Base-by-base conservation (phyloP, 2,888 invertebrate species). In the Bombylius discolor region DNA sequence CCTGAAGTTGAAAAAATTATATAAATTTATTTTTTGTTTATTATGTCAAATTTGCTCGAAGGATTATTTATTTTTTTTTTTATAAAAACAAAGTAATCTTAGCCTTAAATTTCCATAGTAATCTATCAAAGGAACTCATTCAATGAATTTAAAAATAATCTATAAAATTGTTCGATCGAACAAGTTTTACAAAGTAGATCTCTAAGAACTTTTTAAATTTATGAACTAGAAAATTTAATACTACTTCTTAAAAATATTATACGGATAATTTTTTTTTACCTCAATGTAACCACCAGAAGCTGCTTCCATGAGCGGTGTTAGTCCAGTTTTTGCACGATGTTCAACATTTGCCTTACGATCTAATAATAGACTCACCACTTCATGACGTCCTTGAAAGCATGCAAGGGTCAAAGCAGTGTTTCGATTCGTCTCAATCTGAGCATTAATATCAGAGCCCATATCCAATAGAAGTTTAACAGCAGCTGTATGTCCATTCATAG, bases 261-360 rank as follows among this genome's bases (percentile, higher is more conserved):
- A 23, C 23, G 23, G 23, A 23, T 23, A 23, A 23, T 23, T 23
- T 23, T 23, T 23, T 23, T 52, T 54, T 50, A 59, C 59, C 69
- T 99, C 98, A 54, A 97, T 96, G 76, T 98, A 99, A 56, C 99
- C 99, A 56, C 98, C 98, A 67, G 95, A 96, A 0, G 99, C 99
- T 51, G 98, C 99, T 77, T 99, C 99, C 99, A 99, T 99, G 33
- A 99, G 78, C 2, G 99, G 99, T 14, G 99, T 99, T 56, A 99
- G 79, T 1, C 98, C 98, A 55, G 98, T 98, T 85, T 98, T 98
- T 6, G 99, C 98, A 64, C 99, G 83, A 77, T 99, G 99, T 75
- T 99, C 99, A 49, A 99, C 96, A 76, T 99, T 98, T 34, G 99
- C 98, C 71, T 95, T 92, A 62, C 96, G 83, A 74, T 98, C 96